phyloP scores from a whole-genome alignment of 2,797 vertebrate species.

The Diceros bicornis region DNA sequence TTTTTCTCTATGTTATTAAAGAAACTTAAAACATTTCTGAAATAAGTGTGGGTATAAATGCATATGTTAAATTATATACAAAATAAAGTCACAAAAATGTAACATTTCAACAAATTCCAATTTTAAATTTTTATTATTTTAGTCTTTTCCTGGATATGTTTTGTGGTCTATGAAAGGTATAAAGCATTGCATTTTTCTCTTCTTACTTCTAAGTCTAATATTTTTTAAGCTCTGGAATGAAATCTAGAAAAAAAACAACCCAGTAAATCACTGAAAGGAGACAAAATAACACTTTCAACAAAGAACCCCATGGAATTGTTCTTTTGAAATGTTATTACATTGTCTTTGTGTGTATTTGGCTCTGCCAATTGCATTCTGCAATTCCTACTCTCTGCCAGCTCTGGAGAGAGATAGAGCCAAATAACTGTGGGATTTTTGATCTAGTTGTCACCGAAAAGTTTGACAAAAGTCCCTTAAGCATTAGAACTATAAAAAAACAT shows the following conservation, averaged over 20 bases:
- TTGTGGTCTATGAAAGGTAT: neutral
- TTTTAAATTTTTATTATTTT: slow-evolving; percentile 40
- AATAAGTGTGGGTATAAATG: neutral
- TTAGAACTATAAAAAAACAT: slow-evolving; percentile 62
- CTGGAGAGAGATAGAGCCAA: slow-evolving; percentile 65
- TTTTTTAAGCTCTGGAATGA: slow-evolving; percentile 66
- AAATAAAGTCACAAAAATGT: slow-evolving; percentile 50
- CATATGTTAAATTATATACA: slow-evolving; percentile 18
- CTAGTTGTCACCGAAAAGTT: slow-evolving; percentile 77
- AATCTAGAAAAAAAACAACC: slow-evolving; percentile 35
- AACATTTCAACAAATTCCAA: neutral
- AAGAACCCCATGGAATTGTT: slow-evolving; percentile 66
- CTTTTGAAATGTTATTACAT: slow-evolving; percentile 78
- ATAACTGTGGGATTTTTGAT: slow-evolving; percentile 66
- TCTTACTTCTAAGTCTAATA: slow-evolving; percentile 58
- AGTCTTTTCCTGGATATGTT: neutral
- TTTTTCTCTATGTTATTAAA: neutral
- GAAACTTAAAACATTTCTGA: neutral
- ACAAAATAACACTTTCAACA: slow-evolving; percentile 74
- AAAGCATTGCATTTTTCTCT: slow-evolving; percentile 32
- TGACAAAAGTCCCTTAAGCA: slow-evolving; percentile 71
- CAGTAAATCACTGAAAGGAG: slow-evolving; percentile 66
- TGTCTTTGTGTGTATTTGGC: slow-evolving; percentile 58
- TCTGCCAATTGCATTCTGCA: slow-evolving; percentile 68
- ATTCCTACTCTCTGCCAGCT: slow-evolving; percentile 72